A percentile compares a stretch with the other conserved stretches of the same genome.
These are phyloP conservation scores for Forpus xanthops DNA, from an alignment of 2,797 vertebrate genomes.

Conservation along the genomic window DNA sequence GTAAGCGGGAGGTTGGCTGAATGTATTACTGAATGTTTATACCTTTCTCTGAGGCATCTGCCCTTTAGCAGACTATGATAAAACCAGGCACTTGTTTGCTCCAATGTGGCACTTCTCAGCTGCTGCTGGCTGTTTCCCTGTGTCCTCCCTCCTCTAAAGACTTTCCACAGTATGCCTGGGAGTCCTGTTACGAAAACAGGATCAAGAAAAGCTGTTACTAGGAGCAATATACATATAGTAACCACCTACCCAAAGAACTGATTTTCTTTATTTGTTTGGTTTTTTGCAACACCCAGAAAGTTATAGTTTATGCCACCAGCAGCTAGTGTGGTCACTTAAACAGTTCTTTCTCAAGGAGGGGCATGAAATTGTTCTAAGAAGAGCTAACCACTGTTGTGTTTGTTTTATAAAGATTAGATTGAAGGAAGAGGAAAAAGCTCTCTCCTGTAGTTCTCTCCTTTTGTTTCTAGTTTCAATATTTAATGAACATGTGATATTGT, in stretches of 20 bases:
- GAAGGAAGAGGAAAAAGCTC: background rate
- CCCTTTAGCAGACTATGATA: background rate
- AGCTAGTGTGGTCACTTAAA: background rate
- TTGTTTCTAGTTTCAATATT: slow-evolving; percentile 80
- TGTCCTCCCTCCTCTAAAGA: background rate
- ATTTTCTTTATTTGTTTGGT: background rate
- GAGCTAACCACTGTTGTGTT: background rate
- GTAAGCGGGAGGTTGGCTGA: background rate
- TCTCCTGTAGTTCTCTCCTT: slow-evolving; percentile 29
- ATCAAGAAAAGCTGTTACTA: background rate
- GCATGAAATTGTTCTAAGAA: background rate
- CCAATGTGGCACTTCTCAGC: background rate
- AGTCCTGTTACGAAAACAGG: background rate
- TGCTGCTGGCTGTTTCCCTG: background rate
- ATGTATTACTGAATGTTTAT: background rate
- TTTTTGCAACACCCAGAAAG: background rate
- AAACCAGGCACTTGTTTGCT: background rate
- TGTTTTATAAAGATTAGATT: background rate
- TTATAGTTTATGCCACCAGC: background rate
- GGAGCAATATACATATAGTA: background rate
- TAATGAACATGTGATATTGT: slow-evolving; percentile 79
- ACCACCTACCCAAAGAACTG: background rate
- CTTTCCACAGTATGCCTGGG: background rate
- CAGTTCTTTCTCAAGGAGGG: background rate
- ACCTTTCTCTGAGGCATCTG: background rate